Evolutionary conservation across 1,140 invertebrate genomes (phyloP), one percentile per base, ranked within the genome.

Genomic region (Pararge aegeria): DNA sequence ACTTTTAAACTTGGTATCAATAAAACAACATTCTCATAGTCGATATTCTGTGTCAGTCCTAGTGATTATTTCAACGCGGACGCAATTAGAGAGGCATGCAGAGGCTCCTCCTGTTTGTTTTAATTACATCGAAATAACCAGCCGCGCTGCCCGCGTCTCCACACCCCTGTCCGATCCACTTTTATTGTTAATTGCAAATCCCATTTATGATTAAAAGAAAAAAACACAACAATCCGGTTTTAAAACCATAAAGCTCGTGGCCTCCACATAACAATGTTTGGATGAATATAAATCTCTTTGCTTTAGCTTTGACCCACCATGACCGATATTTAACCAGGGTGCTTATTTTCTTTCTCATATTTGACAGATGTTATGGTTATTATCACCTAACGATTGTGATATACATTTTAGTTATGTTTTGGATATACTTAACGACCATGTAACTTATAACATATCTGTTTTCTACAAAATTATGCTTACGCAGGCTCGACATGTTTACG

Each of bases 31-130:
- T 55, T 46, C 21, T 72, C 57, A 65, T 60, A 52, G 56, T 73
- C 68, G 70, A 68, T 72, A 69, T 73, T 69, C 65, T 75, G 72
- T 79, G 66, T 75, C 68, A 78, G 80, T 79, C 66, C 63, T 72
- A 70, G 77, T 87, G 80, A 89, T 87, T 89, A 89, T 83, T 87
- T 84, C 76, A 84, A 85, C 77, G 75, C 76, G 79, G 80, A 85
- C 82, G 80, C 83, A 89, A 89, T 87, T 84, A 87, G 78, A 80
- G 79, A 85, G 80, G 83, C 85, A 81, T 85, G 78, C 72, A 72
- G 68, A 76, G 74, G 79, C 76, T 79, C 69, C 77, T 84, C 78
- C 79, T 88, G 85, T 88, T 88, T 85, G 85, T 87, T 88, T 88
- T 88, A 87, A 88, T 88, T 88, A 87, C 85, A 76, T 73, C 76